Conservation (phyloP, 2,888 invertebrate genomes). For the Nephrotoma flavescens region DNA sequence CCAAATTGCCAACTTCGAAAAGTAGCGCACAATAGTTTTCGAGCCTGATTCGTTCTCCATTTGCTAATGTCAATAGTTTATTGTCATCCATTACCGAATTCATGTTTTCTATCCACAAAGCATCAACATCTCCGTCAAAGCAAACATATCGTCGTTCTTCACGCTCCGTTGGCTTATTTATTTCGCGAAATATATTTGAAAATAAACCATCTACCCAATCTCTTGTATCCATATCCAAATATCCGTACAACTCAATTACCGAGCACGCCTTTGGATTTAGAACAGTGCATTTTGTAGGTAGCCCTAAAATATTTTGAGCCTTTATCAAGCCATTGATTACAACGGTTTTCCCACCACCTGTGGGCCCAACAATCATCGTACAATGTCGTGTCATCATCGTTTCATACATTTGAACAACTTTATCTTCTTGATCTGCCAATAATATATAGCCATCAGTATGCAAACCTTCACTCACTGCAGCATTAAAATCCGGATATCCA, state of each 20-base stretch:
- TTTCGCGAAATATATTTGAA: slow-evolving; percentile 80
- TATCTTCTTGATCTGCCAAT: slow-evolving; percentile 60
- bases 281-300: slow-evolving; percentile 62
- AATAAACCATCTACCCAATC: slow-evolving; percentile 90
- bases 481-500: slow-evolving; percentile 74
- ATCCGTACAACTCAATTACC: slow-evolving; percentile 79
- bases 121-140: slow-evolving; percentile 90
- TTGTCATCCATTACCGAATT: slow-evolving; percentile 96
- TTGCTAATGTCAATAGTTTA: slow-evolving; percentile 73
- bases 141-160: slow-evolving; percentile 66
- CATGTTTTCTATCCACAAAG: slow-evolving; percentile 94
- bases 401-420: slow-evolving; percentile 82
- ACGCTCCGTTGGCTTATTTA: slow-evolving; percentile 54
- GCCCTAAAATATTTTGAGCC: slow-evolving; percentile 59
- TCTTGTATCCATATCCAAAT: slow-evolving; percentile 67
- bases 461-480: slow-evolving; percentile 56
- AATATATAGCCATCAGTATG: slow-evolving; percentile 51
- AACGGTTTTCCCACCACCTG: slow-evolving; percentile 84
- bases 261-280: slow-evolving; percentile 86
- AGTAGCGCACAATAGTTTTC: slow-evolving; percentile 67
- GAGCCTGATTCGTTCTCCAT: slow-evolving; percentile 75
- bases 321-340: slow-evolving; percentile 64
- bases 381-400: slow-evolving; percentile 92
- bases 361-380: slow-evolving; percentile 83
- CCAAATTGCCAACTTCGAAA: slow-evolving; percentile 80